phyloP scores from a whole-genome alignment of 2,797 vertebrate species.

The Phalloptychus januarius region DNA sequence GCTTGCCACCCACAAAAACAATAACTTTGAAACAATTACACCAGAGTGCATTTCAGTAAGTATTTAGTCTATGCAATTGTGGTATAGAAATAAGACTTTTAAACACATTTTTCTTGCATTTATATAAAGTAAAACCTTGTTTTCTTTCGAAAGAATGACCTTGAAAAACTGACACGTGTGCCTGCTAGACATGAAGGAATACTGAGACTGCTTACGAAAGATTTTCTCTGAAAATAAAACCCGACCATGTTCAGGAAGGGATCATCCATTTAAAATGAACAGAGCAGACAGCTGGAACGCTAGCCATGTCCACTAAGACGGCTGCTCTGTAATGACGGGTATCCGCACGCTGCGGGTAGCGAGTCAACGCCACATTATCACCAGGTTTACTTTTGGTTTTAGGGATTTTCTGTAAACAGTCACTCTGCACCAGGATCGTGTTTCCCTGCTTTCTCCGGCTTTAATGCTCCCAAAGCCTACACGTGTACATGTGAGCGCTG shows the following conservation, averaged over 20 bases:
- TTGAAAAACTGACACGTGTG: slow-evolving; percentile 12
- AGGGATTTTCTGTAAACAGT: slow-evolving; percentile 63
- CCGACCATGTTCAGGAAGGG: slow-evolving; percentile 40
- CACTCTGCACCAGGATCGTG: slow-evolving; percentile 34
- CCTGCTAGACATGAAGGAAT: neutral
- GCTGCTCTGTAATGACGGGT: slow-evolving; percentile 22
- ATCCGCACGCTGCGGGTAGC: slow-evolving; percentile 29
- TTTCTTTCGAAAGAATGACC: neutral
- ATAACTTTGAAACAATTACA: slow-evolving; percentile 1
- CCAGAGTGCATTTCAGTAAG: neutral
- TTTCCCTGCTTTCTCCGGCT: slow-evolving; percentile 34
- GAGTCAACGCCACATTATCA: slow-evolving; percentile 42
- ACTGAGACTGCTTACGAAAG: slow-evolving; percentile 1
- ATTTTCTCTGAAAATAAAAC: slow-evolving; percentile 20
- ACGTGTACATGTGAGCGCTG: slow-evolving; percentile 42
- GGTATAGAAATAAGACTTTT: neutral
- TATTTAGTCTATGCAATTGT: neutral
- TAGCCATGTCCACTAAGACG: slow-evolving; percentile 24
- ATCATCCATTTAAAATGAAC: slow-evolving; percentile 52
- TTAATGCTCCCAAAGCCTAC: slow-evolving; percentile 36
- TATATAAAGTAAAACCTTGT: slow-evolving; percentile 8
- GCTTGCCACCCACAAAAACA: neutral
- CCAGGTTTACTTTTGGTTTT: slow-evolving; percentile 59
- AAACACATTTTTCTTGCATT: neutral
- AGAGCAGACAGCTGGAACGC: slow-evolving; percentile 41